phyloP scores from a whole-genome alignment of 2,797 vertebrate species.

The Amniataba percoides region DNA sequence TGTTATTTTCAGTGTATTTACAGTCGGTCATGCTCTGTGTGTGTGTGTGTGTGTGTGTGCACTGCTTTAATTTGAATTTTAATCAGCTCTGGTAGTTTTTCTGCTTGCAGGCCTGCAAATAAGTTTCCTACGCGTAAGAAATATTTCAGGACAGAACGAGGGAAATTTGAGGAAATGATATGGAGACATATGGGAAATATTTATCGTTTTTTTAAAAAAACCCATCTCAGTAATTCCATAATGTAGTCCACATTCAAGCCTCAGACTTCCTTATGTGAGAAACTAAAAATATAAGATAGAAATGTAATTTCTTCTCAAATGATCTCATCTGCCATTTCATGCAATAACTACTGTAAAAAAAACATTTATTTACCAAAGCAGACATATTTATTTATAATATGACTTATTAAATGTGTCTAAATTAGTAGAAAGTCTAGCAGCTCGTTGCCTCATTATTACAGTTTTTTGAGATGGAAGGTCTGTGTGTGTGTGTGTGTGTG shows the following conservation, averaged over 20 bases:
- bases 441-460: neutral
- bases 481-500: neutral
- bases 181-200: neutral
- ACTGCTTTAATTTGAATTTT: conserved; percentile 14
- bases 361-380: neutral
- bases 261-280: neutral
- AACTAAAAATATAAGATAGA: neutral
- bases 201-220: conserved; percentile 3
- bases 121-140: neutral
- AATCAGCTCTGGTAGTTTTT: conserved; percentile 14
- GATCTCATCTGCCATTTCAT: neutral
- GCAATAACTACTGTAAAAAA: neutral
- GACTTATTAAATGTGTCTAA: neutral
- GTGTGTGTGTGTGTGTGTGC: conserved; percentile 13
- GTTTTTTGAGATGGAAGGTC: neutral
- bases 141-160: neutral
- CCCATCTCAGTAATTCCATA: neutral
- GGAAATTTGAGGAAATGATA: neutral
- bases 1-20: neutral
- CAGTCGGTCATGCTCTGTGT: neutral
- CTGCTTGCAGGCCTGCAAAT: neutral
- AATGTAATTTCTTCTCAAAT: neutral
- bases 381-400: neutral
- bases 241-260: neutral
- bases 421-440: neutral